A percentile compares a stretch with the other conserved stretches of the same genome.
Evolutionary conservation across 2,113 vertebrate genomes (phyloP).

Genomic region (Sander lucioperca): DNA sequence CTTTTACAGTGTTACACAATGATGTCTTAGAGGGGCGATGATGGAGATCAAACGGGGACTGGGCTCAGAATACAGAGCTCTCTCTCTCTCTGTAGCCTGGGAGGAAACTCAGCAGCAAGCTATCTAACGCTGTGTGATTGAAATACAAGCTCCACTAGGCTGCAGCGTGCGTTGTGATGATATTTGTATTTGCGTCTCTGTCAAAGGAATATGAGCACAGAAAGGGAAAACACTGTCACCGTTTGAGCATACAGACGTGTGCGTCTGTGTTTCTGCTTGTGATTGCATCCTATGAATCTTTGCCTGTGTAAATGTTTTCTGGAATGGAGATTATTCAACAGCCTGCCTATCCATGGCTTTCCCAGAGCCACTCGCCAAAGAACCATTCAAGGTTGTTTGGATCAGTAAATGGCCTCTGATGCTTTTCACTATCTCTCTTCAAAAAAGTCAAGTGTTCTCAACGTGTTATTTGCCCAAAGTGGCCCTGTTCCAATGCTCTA

Average conservation of each 20-base stretch:
- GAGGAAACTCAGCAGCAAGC: conserved; percentile 74
- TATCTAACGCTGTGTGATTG: conserved; percentile 75
- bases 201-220: conserved; percentile 62
- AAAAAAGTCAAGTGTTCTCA: conserved; percentile 94
- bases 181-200: conserved; percentile 80
- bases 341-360: conserved; percentile 33
- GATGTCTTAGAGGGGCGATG: conserved; percentile 81
- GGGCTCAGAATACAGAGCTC: conserved; percentile 70
- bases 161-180: conserved; percentile 66
- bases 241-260: conserved; percentile 27
- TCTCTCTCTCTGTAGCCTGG: conserved; percentile 59
- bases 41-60: conserved; percentile 78
- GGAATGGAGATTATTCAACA: conserved; percentile 36
- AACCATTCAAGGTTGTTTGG: conserved; percentile 68
- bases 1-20: conserved; percentile 79
- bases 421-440: conserved; percentile 91
- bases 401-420: conserved; percentile 80
- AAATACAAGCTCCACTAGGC: conserved; percentile 77
- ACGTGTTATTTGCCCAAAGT: conserved; percentile 94
- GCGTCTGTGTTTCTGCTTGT: conserved; percentile 32
- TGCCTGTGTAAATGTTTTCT: conserved; percentile 7
- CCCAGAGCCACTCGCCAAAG: conserved; percentile 33
- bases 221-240: conserved; percentile 57
- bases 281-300: conserved; percentile 32
- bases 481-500: conserved; percentile 92